Base-by-base conservation (phyloP, 2,888 invertebrate genomes). In the Lasioglossum pauxillum region DNA sequence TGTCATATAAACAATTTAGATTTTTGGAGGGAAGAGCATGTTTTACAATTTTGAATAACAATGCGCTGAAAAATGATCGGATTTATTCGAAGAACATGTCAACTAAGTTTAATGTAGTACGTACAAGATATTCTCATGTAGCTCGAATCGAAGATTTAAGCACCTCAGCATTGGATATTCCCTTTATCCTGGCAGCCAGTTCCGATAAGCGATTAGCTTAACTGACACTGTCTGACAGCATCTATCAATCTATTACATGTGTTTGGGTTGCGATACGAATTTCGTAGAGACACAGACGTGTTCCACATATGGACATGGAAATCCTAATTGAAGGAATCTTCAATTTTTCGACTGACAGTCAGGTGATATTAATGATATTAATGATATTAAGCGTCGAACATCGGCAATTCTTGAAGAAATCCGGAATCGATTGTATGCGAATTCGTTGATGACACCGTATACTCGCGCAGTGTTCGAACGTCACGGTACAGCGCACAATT, bases 151-250 rank as follows among this genome's bases (percentile, higher is more conserved):
- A 19, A 31, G 64, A 64, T 64, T 31, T 64, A 64, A 14, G 31
- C 64, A 27, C 1, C 31, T 16, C 31, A 0, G 16, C 64, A 64
- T 64, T 8, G 64, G 31, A 64, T 64, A 64, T 64, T 64, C 64
- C 64, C 64, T 64, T 64, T 64, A 64, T 64, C 64, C 31, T 27
- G 27, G 16, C 16, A 64, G 31, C 64, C 64, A 64, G 31, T 64
- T 64, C 64, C 64, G 64, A 31, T 64, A 64, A 64, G 64, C 64
- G 64, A 31, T 64, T 64, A 31, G 64, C 64, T 64, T 64, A 64
- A 64, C 64, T 64, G 64, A 64, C 31, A 64, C 64, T 64, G 64
- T 64, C 16, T 31, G 64, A 64, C 31, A 64, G 64, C 31, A 64
- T 64, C 64, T 64, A 64, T 64, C 64, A 64, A 64, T 64, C 64